phyloP scores from a whole-genome alignment of 1,140 invertebrate species.

The Bombus superbus region DNA sequence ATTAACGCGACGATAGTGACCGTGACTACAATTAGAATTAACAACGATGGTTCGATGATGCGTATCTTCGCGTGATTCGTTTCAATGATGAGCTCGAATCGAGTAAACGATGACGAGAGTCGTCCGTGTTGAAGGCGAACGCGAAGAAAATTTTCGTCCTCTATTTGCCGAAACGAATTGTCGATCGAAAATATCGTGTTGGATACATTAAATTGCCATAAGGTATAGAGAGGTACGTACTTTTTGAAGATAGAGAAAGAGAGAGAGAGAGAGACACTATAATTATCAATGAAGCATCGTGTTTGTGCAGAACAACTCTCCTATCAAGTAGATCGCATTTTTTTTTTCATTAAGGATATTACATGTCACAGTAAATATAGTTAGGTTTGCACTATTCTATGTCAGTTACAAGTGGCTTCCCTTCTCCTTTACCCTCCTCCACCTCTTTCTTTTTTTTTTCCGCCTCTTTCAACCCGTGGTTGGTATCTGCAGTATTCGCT shows the following conservation, averaged over 20 bases:
- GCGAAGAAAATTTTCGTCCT: not conserved
- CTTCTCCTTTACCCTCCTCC: constrained; percentile 45
- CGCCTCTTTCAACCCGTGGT: constrained; percentile 3
- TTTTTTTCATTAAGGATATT: constrained; percentile 75
- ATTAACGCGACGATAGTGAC: constrained; percentile 62
- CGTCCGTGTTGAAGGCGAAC: not conserved
- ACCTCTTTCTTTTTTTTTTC: constrained; percentile 10
- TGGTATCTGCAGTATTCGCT: not conserved
- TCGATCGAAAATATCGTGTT: constrained; percentile 21
- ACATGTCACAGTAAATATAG: constrained; percentile 81
- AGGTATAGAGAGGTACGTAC: constrained; percentile 58
- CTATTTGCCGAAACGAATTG: constrained; percentile 24
- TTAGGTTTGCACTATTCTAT: constrained; percentile 77
- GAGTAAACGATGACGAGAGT: constrained; percentile 21
- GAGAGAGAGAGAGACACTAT: constrained; percentile 73
- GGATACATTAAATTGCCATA: constrained; percentile 51
- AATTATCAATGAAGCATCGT: constrained; percentile 80
- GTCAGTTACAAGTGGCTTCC: constrained; percentile 72
- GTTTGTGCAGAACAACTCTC: constrained; percentile 80
- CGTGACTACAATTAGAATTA: constrained; percentile 64
- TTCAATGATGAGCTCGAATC: constrained; percentile 39
- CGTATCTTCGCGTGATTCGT: constrained; percentile 39
- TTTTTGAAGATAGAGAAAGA: constrained; percentile 49
- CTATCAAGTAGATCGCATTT: constrained; percentile 69
- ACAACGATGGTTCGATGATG: constrained; percentile 57